Evolutionary conservation across 2,888 invertebrate genomes (phyloP), one percentile per base, ranked within the genome.

Genomic region (Selenia dentaria): DNA sequence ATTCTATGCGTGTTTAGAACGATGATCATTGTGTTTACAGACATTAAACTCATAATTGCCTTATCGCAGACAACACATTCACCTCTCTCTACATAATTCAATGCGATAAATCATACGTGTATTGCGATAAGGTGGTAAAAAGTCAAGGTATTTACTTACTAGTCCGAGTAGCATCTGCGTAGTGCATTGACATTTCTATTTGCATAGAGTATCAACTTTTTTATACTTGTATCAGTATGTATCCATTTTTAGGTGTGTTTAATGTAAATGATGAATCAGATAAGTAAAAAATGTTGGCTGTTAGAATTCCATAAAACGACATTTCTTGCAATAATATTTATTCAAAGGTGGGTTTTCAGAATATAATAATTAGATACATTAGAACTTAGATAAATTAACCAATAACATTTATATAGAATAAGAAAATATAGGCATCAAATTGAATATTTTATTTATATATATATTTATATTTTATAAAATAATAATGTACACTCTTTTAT

Each of bases 1-100:
- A 41, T 49, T 41, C 54, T 49, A 63, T 62, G 53, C 68, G 68
- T 65, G 67, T 59, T 49, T 48, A 44, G 59, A 48, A 57, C 56
- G 34, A 24, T 28, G 36, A 28, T 26, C 39, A 45, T 35, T 40
- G 44, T 38, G 8, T 28, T 16, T 14, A 10, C 29, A 35, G 45
- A 29, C 22, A 18, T 6, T 10, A 6, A 8, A 6, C n/a, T n/a
- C n/a, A 5, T 1, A 2, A 26, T 8, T 0, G 32, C 47, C 8
- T 12, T 41, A 24, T 40, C 46, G 16, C 5, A 25, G 38, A 6
- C 20, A n/a, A 5, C 12, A 6, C 10, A 24, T 4, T 6, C 11
- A 25, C 2, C 0, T 6, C 9, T 2, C 2, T 16, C 18, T 25
- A 1, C 11, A 16, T 11, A 9, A 0, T 1, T 13, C 0, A 20